Percentiles rank a stretch among this genome's conserved stretches.
Conservation (phyloP, 2,113 vertebrate genomes). For the Dasyprocta punctata region DNA sequence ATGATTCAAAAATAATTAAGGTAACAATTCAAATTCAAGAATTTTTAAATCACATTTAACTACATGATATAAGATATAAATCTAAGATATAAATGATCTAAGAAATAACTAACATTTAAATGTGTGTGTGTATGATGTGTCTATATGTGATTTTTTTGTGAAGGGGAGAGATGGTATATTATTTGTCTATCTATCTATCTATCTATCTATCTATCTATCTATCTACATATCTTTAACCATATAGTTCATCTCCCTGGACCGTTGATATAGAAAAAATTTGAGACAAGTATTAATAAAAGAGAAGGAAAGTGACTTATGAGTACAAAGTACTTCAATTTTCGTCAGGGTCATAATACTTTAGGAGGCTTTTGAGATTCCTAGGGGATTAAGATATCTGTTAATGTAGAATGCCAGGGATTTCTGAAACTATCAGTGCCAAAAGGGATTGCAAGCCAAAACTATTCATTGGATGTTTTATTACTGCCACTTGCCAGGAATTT, state of each 20-base stretch:
- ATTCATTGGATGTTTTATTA: slow-evolving; percentile 36
- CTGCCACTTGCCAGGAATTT: slow-evolving; percentile 27
- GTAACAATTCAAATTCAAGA: neutral
- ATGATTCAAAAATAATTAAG: neutral
- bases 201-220: neutral
- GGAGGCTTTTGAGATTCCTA: neutral
- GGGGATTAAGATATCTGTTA: neutral
- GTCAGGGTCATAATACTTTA: neutral
- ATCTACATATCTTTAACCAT: neutral
- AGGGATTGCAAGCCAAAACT: slow-evolving; percentile 49
- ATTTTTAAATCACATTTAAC: neutral
- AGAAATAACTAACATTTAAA: neutral
- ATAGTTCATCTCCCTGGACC: neutral
- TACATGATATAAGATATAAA: neutral
- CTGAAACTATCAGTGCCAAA: neutral
- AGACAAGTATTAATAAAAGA: neutral
- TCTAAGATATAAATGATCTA: neutral
- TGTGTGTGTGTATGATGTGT: neutral
- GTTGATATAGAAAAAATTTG: neutral
- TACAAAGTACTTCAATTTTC: neutral
- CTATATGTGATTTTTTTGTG: neutral
- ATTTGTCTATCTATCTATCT: neutral
- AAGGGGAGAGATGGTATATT: rapidly evolving
- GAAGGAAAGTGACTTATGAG: neutral
- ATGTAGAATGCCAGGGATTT: slow-evolving; percentile 8